Percentiles rank a stretch among this genome's conserved stretches.
Evolutionary conservation across 1,140 invertebrate species (phyloP).

Genomic region (Scaptomyza graminum): DNA sequence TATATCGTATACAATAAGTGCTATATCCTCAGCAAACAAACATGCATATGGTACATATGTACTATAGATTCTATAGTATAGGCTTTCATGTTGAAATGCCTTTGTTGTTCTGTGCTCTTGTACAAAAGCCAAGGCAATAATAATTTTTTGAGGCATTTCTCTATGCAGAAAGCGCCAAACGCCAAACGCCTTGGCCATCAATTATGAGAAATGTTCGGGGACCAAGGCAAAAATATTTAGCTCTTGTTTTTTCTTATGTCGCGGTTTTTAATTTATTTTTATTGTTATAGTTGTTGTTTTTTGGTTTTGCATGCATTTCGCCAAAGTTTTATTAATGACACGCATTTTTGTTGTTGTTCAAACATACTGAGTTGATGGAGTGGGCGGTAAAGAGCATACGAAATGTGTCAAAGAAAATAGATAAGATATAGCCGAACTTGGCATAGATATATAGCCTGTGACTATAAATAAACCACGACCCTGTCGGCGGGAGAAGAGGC

Average conservation of each 20-base stretch:
- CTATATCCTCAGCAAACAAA: constrained; percentile 10
- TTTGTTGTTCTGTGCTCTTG: constrained; percentile 64
- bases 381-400: constrained; percentile 17
- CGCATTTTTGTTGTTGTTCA: constrained; percentile 47
- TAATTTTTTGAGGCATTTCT: constrained; percentile 59
- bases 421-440: constrained; percentile 23
- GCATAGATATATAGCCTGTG: constrained; percentile 26
- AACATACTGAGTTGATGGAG: constrained; percentile 38
- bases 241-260: constrained; percentile 16
- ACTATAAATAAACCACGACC: constrained; percentile 25
- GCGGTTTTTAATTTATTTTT: constrained; percentile 14
- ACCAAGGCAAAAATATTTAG: constrained; percentile 38
- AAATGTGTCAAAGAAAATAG: constrained; percentile 4
- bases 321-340: constrained; percentile 76
- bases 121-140: constrained; percentile 53
- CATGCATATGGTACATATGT: constrained; percentile 16
- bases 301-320: constrained; percentile 40
- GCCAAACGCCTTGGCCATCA: constrained; percentile 75
- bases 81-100: constrained; percentile 24
- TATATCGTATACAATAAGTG: constrained; percentile 29
- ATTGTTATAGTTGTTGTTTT: not conserved
- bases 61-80: constrained; percentile 25
- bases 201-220: constrained; percentile 61
- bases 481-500: constrained; percentile 1
- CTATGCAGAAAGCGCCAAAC: constrained; percentile 48